These are phyloP conservation scores for Perdix hodgsoniae DNA, from an alignment of 2,797 vertebrate species.

Conservation along the genomic window DNA sequence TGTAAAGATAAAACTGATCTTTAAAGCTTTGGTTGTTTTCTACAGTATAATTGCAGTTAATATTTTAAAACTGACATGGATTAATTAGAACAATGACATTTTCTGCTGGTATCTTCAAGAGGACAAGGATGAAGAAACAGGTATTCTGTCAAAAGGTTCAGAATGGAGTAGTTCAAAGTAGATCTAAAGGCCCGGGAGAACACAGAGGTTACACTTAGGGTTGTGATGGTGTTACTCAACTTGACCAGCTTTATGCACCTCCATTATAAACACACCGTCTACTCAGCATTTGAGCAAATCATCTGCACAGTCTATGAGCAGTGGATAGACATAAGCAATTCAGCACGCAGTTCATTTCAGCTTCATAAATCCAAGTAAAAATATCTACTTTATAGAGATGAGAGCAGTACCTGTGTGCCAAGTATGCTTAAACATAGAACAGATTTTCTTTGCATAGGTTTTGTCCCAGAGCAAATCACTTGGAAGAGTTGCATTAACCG, in stretches of 20 bases:
- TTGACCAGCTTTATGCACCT: neutral
- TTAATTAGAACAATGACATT: conserved; percentile 7
- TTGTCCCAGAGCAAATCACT: neutral
- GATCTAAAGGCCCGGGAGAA: neutral
- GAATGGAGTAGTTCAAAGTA: neutral
- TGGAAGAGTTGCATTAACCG: neutral
- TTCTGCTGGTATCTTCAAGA: neutral
- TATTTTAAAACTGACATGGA: neutral
- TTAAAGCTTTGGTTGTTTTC: neutral
- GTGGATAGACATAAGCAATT: neutral
- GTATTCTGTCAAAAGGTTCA: neutral
- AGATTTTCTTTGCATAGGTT: neutral
- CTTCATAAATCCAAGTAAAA: neutral
- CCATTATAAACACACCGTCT: neutral
- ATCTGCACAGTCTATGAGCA: neutral
- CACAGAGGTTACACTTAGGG: neutral
- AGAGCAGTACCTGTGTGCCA: neutral
- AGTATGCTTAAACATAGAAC: neutral
- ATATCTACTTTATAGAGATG: neutral
- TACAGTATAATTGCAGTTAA: neutral
- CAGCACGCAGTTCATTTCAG: neutral
- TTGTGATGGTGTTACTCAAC: neutral
- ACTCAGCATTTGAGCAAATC: neutral
- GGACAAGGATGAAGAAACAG: neutral
- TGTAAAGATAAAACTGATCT: neutral